Evolutionary conservation across 2,113 vertebrate genomes (phyloP).

Genomic region (Stegastes partitus): DNA sequence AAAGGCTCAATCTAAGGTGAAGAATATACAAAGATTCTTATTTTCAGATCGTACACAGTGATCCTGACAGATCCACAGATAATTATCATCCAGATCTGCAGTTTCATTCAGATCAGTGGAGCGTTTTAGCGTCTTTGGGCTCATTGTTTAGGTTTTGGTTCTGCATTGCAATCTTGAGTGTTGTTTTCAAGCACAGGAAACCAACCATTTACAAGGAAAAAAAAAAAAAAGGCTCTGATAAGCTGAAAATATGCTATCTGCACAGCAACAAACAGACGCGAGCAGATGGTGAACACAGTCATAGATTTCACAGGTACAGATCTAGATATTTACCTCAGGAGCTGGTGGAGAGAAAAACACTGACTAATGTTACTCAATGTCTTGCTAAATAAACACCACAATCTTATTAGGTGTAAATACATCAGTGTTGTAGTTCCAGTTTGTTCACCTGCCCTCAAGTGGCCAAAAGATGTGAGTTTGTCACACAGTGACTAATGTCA

Average conservation of each 20-base stretch:
- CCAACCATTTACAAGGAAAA: neutral
- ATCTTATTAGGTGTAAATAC: too few species aligned
- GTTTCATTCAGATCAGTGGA: too few species aligned
- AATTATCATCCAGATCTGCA: too few species aligned
- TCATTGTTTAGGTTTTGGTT: neutral
- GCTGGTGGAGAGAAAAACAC: rapidly evolving
- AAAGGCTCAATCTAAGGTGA: too few species aligned
- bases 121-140: too few species aligned
- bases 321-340: neutral
- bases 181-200: neutral
- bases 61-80: too few species aligned
- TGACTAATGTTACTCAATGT: neutral
- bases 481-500: neutral
- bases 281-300: neutral
- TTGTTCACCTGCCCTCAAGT: neutral
- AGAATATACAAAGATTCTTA: too few species aligned
- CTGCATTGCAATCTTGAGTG: neutral
- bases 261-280: too few species aligned
- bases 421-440: too few species aligned
- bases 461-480: neutral
- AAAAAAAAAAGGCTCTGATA: neutral
- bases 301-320: neutral
- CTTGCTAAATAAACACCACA: too few species aligned
- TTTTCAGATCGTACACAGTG: too few species aligned
- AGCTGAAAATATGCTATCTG: too few species aligned